A percentile compares a stretch with the other conserved stretches of the same genome.
Conservation (phyloP, 1,140 invertebrate genomes). For the Elysia chlorotica region DNA sequence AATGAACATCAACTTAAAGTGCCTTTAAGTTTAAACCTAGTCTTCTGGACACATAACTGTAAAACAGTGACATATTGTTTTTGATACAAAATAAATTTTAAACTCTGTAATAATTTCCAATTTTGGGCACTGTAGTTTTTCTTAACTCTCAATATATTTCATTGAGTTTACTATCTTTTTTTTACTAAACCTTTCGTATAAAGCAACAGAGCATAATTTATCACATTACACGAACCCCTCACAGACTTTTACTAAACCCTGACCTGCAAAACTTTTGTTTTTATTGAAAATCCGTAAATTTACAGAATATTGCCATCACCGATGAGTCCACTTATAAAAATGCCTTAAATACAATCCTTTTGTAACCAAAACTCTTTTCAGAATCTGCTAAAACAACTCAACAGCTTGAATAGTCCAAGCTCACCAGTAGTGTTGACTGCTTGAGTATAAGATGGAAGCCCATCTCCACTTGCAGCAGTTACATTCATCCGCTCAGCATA, state of each 20-base stretch:
- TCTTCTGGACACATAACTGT: neutral
- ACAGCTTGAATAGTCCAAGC: neutral
- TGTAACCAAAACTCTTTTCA: neutral
- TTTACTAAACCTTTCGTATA: too few relatives aligned
- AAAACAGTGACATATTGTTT: neutral
- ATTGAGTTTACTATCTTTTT: too few relatives aligned
- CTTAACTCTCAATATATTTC: too few relatives aligned
- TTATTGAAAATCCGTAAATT: neutral
- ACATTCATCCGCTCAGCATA: neutral
- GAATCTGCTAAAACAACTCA: neutral
- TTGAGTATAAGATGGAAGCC: neutral
- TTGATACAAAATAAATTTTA: neutral
- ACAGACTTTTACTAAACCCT: too few relatives aligned
- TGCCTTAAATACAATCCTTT: neutral
- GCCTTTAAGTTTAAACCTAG: neutral
- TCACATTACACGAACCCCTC: too few relatives aligned
- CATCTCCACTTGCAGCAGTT: neutral
- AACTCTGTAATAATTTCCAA: neutral
- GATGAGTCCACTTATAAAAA: neutral
- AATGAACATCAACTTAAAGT: neutral
- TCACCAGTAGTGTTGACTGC: neutral
- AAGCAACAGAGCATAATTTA: too few relatives aligned
- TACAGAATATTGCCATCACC: neutral
- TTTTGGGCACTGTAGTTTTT: neutral
- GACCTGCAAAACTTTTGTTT: too few relatives aligned